These are phyloP conservation scores for Phyllotreta cruciferae DNA, from an alignment of 2,888 invertebrate species.

Conservation along the genomic window DNA sequence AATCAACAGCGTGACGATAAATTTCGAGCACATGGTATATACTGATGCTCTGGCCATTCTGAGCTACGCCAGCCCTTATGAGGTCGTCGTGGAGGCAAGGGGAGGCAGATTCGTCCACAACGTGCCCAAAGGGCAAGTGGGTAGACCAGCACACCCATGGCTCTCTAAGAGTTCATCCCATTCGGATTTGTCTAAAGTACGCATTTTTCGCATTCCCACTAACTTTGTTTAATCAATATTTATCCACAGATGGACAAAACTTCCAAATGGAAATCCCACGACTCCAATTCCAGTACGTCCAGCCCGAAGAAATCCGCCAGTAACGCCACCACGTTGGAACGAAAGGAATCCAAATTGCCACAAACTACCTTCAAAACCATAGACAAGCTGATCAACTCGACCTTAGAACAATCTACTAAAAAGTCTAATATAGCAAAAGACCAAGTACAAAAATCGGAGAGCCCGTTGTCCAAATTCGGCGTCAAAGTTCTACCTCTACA, in stretches of 20 bases:
- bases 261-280: slow-evolving; percentile 55
- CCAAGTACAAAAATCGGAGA: slow-evolving; percentile 65
- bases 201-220: slow-evolving; percentile 16
- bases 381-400: slow-evolving; percentile 44
- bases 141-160: slow-evolving; percentile 73
- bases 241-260: slow-evolving; percentile 53
- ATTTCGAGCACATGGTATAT: slow-evolving; percentile 86
- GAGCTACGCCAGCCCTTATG: slow-evolving; percentile 91
- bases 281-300: slow-evolving; percentile 60
- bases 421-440: slow-evolving; percentile 53
- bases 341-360: slow-evolving; percentile 53
- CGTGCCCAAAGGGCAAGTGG: slow-evolving; percentile 54
- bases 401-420: slow-evolving; percentile 51
- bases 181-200: slow-evolving; percentile 67
- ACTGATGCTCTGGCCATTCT: slow-evolving; percentile 90
- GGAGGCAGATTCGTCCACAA: slow-evolving; percentile 58
- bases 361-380: slow-evolving; percentile 42
- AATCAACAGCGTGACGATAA: slow-evolving; percentile 85
- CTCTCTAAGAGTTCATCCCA: slow-evolving; percentile 79
- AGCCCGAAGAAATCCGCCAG: slow-evolving; percentile 56
- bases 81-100: slow-evolving; percentile 80
- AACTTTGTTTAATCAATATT: slow-evolving; percentile 12
- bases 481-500: slow-evolving; percentile 68
- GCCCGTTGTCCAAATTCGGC: slow-evolving; percentile 71
- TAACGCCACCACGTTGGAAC: slow-evolving; percentile 56